Conservation (phyloP, 2,797 vertebrate genomes). For the Tragopan temminckii region DNA sequence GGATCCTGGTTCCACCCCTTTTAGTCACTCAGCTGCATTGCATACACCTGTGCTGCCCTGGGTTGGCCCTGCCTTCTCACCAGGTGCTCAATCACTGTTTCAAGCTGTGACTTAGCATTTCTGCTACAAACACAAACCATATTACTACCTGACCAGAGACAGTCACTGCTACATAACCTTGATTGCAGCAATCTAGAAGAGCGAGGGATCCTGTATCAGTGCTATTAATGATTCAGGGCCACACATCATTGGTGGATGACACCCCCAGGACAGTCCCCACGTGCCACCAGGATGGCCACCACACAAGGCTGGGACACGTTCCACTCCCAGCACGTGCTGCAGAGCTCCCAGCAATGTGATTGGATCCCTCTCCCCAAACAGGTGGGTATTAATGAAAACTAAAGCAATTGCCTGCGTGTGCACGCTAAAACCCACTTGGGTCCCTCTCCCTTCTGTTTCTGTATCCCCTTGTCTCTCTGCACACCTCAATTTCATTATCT, state of each 20-base stretch:
- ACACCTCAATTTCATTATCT: constrained; percentile 61
- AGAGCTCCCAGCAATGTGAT: not conserved
- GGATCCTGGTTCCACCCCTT: too few species aligned
- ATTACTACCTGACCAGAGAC: not conserved
- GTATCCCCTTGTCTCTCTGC: not conserved
- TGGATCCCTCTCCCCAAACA: not conserved
- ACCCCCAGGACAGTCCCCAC: not conserved
- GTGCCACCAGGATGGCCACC: not conserved
- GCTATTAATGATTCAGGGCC: constrained; percentile 3
- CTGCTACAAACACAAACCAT: constrained; percentile 12
- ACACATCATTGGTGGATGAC: not conserved
- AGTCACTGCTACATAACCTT: constrained; percentile 27
- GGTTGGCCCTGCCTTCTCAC: too few species aligned
- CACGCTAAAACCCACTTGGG: not conserved
- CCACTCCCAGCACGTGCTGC: not conserved
- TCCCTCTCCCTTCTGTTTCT: constrained; percentile 6
- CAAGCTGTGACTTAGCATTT: too few species aligned
- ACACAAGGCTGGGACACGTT: fast-evolving
- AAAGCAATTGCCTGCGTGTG: not conserved
- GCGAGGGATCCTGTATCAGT: not conserved
- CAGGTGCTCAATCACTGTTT: too few species aligned
- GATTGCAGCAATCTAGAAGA: not conserved
- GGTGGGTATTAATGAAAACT: not conserved
- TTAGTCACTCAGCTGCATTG: too few species aligned
- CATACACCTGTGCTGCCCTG: too few species aligned